A percentile compares a stretch with the other conserved stretches of the same genome.
Conservation (phyloP, 2,797 vertebrate species). For the Heliangelus exortis region DNA sequence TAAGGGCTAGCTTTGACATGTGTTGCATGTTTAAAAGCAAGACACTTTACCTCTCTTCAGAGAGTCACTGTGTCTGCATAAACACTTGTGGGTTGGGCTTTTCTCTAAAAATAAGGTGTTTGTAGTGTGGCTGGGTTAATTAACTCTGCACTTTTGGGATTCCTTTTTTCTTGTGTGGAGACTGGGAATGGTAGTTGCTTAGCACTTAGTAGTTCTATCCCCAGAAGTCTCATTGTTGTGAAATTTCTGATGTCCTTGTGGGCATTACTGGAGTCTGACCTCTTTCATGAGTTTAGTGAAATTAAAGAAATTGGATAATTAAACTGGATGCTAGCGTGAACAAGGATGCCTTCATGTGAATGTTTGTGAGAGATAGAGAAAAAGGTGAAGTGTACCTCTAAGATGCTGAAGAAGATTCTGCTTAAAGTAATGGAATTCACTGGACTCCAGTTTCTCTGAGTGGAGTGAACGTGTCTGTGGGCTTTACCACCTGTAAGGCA, state of each 20-base stretch:
- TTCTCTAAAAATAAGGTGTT: neutral
- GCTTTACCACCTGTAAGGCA: neutral
- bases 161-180: neutral
- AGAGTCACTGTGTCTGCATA: neutral
- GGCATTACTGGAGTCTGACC: neutral
- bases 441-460: neutral
- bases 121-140: neutral
- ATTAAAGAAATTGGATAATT: neutral
- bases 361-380: neutral
- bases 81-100: neutral
- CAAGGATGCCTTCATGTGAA: neutral
- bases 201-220: neutral
- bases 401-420: neutral
- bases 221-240: neutral
- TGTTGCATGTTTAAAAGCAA: neutral
- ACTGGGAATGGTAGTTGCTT: neutral
- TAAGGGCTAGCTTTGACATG: neutral
- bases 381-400: neutral
- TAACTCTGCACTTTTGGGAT: neutral
- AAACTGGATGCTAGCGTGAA: neutral
- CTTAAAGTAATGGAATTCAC: neutral
- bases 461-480: neutral
- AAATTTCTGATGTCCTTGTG: neutral
- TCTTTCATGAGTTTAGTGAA: neutral
- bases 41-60: neutral